phyloP scores from a whole-genome alignment of 1,140 invertebrate species.

The Notospermus geniculatus region DNA sequence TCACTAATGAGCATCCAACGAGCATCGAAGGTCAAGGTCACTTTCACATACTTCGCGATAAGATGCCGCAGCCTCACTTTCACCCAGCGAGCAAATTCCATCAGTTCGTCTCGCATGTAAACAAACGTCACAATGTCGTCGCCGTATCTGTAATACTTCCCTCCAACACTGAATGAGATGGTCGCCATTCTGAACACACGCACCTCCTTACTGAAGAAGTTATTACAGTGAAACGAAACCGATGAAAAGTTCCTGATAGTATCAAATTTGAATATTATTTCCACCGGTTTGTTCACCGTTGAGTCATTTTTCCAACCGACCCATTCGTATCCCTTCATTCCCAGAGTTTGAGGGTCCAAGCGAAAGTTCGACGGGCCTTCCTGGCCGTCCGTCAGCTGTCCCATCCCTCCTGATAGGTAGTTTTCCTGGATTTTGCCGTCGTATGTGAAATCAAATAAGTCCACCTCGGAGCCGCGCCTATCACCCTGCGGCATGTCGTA shows the following conservation, averaged over 20 bases:
- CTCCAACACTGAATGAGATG: slow-evolving; percentile 77
- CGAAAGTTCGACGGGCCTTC: slow-evolving; percentile 73
- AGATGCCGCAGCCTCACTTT: slow-evolving; percentile 80
- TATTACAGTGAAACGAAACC: slow-evolving; percentile 77
- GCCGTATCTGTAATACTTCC: slow-evolving; percentile 71
- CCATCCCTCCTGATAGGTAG: slow-evolving; percentile 71
- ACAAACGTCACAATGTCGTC: slow-evolving; percentile 69
- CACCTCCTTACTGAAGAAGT: slow-evolving; percentile 68
- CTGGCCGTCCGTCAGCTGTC: slow-evolving; percentile 82
- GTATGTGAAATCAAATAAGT: slow-evolving; percentile 88
- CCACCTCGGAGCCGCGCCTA: slow-evolving; percentile 68
- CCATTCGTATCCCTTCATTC: slow-evolving; percentile 76
- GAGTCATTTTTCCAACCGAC: slow-evolving; percentile 86
- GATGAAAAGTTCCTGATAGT: slow-evolving; percentile 80
- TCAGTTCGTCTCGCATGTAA: slow-evolving; percentile 77
- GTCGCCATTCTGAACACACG: slow-evolving; percentile 64
- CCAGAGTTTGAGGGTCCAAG: slow-evolving; percentile 67
- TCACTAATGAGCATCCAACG: slow-evolving; percentile 89
- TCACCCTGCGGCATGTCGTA: slow-evolving; percentile 84
- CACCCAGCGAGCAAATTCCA: slow-evolving; percentile 79
- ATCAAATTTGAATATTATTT: slow-evolving; percentile 78
- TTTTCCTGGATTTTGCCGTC: slow-evolving; percentile 74
- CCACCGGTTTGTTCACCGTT: slow-evolving; percentile 31
- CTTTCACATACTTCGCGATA: slow-evolving; percentile 76
- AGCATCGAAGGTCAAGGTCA: slow-evolving; percentile 77